Percentiles rank a stretch among this genome's conserved stretches.
Conservation (phyloP, 2,113 vertebrate genomes). For the Xenopus borealis region DNA sequence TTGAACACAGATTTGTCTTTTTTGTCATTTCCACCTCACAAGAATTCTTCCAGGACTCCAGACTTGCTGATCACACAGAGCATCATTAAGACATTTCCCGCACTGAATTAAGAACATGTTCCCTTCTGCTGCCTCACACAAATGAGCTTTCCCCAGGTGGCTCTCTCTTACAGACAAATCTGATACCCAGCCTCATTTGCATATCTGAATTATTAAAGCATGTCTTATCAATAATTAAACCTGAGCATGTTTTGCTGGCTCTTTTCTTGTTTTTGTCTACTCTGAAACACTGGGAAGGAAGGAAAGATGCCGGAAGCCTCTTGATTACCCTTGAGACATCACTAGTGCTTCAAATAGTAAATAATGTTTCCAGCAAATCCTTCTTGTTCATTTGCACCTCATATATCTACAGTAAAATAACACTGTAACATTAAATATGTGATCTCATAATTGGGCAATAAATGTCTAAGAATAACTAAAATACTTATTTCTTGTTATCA, state of each 20-base stretch:
- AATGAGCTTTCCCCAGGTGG: conserved; percentile 46
- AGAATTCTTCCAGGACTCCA: conserved; percentile 10
- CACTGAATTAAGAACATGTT: conserved; percentile 42
- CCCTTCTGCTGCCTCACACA: conserved; percentile 40
- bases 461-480: too few species aligned
- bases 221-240: conserved; percentile 45
- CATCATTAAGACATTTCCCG: conserved; percentile 42
- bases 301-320: neutral
- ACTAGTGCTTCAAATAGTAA: neutral
- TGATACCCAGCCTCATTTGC: conserved; percentile 41
- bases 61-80: conserved; percentile 42
- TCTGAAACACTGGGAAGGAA: conserved; percentile 26
- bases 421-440: too few species aligned
- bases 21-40: conserved; percentile 4
- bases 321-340: neutral
- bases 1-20: conserved; percentile 28
- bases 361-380: neutral
- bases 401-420: neutral
- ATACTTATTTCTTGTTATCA: too few species aligned
- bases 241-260: conserved; percentile 37
- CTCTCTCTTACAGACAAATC: conserved; percentile 43
- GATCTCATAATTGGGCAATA: neutral
- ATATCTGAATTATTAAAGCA: conserved; percentile 45
- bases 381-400: neutral
- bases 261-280: conserved; percentile 42